Conservation (phyloP, 64 coral and sea anemone genomes). For the Montipora cactus region DNA sequence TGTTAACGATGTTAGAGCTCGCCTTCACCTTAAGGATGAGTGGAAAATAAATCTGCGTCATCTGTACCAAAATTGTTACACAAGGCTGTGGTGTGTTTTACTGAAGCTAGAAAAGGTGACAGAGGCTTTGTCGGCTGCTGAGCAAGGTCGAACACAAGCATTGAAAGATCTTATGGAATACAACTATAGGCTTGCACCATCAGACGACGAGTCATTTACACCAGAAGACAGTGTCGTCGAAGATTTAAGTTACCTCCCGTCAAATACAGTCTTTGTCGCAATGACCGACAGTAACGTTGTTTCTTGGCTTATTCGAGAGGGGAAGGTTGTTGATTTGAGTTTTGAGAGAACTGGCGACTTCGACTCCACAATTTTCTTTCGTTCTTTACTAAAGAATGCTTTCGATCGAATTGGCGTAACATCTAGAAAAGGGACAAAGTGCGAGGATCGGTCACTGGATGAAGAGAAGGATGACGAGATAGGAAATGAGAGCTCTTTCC, state of each 20-base stretch:
- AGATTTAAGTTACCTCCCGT: neutral
- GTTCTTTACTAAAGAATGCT: neutral
- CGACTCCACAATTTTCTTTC: neutral
- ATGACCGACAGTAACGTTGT: neutral
- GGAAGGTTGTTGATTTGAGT: neutral
- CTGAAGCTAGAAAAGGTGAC: neutral
- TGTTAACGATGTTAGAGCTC: neutral
- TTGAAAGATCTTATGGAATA: neutral
- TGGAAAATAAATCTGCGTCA: neutral
- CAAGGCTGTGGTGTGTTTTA: neutral
- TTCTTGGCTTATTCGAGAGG: neutral
- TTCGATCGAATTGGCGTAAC: neutral
- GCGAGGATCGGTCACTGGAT: neutral
- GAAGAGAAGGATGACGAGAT: neutral
- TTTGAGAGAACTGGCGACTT: neutral
- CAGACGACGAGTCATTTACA: neutral
- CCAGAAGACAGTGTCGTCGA: neutral
- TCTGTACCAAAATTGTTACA: neutral
- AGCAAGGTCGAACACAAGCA: neutral
- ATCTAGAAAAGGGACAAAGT: neutral
- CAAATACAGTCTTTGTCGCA: neutral
- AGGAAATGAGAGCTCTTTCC: neutral
- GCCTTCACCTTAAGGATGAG: neutral
- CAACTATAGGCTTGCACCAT: neutral
- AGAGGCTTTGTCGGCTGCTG: neutral